Percentiles rank a stretch among this genome's conserved stretches.
phyloP scores from a whole-genome alignment of 1,140 invertebrate species.

The Temnothorax longispinosus region DNA sequence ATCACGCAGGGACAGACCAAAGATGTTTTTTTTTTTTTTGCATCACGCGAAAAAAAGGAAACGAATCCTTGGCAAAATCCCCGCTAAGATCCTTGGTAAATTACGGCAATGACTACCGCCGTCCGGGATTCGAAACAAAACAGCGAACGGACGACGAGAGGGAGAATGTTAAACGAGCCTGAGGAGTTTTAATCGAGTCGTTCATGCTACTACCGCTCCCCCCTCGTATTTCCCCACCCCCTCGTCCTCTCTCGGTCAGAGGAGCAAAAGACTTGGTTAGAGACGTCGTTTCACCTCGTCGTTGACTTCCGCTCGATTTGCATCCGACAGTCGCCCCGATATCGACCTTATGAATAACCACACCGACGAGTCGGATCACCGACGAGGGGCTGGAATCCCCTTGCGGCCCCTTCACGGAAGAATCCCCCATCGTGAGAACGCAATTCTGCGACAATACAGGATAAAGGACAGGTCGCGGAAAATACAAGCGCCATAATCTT shows the following conservation, averaged over 20 bases:
- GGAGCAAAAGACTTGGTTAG: conserved; percentile 41
- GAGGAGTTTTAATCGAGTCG: conserved; percentile 65
- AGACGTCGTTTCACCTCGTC: conserved; percentile 57
- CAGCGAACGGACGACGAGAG: background rate
- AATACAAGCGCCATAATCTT: conserved; percentile 7
- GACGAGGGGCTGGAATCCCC: conserved; percentile 45
- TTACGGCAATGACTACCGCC: background rate
- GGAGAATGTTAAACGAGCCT: conserved; percentile 56
- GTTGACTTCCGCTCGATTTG: conserved; percentile 74
- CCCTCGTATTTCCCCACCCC: background rate
- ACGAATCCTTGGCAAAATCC: background rate
- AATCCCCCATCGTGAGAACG: conserved; percentile 62
- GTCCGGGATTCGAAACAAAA: background rate
- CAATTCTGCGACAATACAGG: conserved; percentile 8
- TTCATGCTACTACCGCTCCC: background rate
- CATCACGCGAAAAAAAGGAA: background rate
- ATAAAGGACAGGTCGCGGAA: background rate
- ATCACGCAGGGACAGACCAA: background rate
- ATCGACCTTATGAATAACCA: conserved; percentile 73
- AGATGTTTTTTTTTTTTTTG: no score
- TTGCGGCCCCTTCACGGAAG: conserved; percentile 58
- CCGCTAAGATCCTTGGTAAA: background rate
- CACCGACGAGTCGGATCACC: conserved; percentile 45
- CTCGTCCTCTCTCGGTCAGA: conserved; percentile 8
- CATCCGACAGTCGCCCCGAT: conserved; percentile 65